These are phyloP conservation scores for Poeciliopsis turrubarensis DNA, from an alignment of 2,113 vertebrate genomes.

Conservation along the genomic window DNA sequence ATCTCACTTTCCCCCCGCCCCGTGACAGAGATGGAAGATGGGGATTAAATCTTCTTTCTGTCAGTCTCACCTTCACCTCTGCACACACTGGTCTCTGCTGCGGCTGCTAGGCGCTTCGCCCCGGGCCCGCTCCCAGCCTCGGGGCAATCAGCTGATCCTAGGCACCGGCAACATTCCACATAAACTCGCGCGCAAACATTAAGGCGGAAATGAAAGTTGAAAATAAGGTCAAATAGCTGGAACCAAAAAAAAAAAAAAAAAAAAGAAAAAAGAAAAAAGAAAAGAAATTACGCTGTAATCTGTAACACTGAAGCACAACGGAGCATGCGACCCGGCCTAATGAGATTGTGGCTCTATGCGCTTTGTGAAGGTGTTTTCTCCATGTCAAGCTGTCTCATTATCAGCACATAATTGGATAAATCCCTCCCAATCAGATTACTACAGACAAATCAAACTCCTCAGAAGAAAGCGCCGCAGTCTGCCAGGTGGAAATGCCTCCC, in stretches of 20 bases:
- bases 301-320: constrained; percentile 47
- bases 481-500: constrained; percentile 52
- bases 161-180: constrained; percentile 33
- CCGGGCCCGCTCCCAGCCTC: constrained; percentile 34
- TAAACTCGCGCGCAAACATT: constrained; percentile 12
- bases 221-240: constrained; percentile 14
- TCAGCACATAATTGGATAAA: constrained; percentile 70
- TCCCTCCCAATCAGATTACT: constrained; percentile 52
- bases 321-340: constrained; percentile 70
- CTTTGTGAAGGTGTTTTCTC: constrained; percentile 54
- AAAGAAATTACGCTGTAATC: neutral
- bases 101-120: constrained; percentile 33
- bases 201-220: constrained; percentile 8
- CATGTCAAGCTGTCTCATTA: constrained; percentile 73
- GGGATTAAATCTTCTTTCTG: constrained; percentile 37
- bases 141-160: constrained; percentile 48
- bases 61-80: constrained; percentile 53
- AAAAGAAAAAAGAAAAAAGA: neutral
- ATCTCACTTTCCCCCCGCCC: constrained; percentile 21
- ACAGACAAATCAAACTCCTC: constrained; percentile 50
- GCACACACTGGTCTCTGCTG: constrained; percentile 21
- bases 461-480: constrained; percentile 41
- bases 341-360: constrained; percentile 62
- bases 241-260: neutral
- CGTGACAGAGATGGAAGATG: constrained; percentile 28